These are phyloP conservation scores for Wasmannia auropunctata DNA, from an alignment of 1,140 invertebrate genomes.

Conservation along the genomic window DNA sequence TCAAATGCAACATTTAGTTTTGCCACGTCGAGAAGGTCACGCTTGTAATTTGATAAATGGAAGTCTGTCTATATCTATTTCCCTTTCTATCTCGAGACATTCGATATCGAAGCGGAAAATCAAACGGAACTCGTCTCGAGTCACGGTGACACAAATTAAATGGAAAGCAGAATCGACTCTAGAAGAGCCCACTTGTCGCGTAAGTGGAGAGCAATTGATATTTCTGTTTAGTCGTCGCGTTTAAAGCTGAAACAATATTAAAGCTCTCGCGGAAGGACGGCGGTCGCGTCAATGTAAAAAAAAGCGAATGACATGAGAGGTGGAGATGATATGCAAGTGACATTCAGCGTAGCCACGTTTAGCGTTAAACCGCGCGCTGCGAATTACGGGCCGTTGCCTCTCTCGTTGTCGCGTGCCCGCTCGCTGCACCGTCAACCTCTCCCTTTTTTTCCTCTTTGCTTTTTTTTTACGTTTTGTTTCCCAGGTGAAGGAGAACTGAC, in stretches of 20 bases:
- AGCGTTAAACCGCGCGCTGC: slow-evolving; percentile 17
- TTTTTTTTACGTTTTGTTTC: neutral
- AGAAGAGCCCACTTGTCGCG: neutral
- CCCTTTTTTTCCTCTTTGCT: neutral
- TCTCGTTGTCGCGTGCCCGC: slow-evolving; percentile 21
- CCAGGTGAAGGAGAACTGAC: neutral
- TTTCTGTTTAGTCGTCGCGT: neutral
- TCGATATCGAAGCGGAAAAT: neutral
- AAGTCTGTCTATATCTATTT: neutral
- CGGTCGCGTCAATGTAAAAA: no score
- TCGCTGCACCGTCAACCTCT: neutral
- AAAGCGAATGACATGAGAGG: neutral
- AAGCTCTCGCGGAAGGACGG: neutral
- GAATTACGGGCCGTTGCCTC: neutral
- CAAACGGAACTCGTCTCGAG: neutral
- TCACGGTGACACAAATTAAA: slow-evolving; percentile 11
- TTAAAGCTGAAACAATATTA: slow-evolving; percentile 13
- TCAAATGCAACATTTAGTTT: neutral
- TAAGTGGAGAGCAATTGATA: slow-evolving; percentile 15
- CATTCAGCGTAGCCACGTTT: slow-evolving; percentile 26
- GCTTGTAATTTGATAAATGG: neutral
- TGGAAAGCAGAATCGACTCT: neutral
- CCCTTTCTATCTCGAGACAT: neutral
- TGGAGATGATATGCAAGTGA: neutral
- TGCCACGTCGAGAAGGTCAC: neutral